phyloP scores from a whole-genome alignment of 2,888 invertebrate species.

The Mamestra brassicae region DNA sequence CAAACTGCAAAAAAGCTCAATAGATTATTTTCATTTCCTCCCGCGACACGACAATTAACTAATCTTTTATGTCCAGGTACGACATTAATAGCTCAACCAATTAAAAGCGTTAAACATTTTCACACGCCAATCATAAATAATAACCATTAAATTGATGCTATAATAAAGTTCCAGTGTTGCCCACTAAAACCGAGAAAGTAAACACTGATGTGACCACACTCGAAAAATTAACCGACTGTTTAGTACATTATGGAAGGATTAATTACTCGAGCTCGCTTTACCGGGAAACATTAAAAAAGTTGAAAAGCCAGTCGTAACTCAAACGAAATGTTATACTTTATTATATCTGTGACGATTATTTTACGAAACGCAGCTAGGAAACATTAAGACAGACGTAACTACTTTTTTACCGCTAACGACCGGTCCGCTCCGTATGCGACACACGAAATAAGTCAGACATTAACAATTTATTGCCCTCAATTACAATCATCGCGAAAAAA shows the following conservation, averaged over 20 bases:
- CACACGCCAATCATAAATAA: constrained; percentile 85
- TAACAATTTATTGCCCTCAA: constrained; percentile 88
- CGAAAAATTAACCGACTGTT: constrained; percentile 74
- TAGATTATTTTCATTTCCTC: constrained; percentile 51
- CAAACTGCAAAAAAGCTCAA: constrained; percentile 56
- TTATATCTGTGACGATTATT: constrained; percentile 78
- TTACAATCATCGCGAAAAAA: constrained; percentile 89
- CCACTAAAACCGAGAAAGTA: constrained; percentile 76
- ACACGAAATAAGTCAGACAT: constrained; percentile 83
- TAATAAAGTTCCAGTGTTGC: constrained; percentile 78
- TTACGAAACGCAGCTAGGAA: constrained; percentile 78
- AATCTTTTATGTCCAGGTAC: constrained; percentile 67
- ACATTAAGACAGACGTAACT: constrained; percentile 80
- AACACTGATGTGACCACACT: constrained; percentile 75
- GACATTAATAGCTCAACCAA: constrained; percentile 72
- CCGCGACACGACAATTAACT: constrained; percentile 66
- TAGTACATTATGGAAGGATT: constrained; percentile 83
- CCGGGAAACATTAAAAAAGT: constrained; percentile 83
- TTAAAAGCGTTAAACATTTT: constrained; percentile 78
- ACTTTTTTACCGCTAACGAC: constrained; percentile 83
- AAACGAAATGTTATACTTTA: constrained; percentile 78
- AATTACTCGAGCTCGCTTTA: constrained; percentile 80
- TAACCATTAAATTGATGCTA: constrained; percentile 80
- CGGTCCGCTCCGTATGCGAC: constrained; percentile 74
- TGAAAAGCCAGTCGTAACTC: constrained; percentile 77